A percentile compares a stretch with the other conserved stretches of the same genome.
These are phyloP conservation scores for Sminthopsis crassicaudata DNA, from an alignment of 2,113 vertebrate species.

Conservation along the genomic window DNA sequence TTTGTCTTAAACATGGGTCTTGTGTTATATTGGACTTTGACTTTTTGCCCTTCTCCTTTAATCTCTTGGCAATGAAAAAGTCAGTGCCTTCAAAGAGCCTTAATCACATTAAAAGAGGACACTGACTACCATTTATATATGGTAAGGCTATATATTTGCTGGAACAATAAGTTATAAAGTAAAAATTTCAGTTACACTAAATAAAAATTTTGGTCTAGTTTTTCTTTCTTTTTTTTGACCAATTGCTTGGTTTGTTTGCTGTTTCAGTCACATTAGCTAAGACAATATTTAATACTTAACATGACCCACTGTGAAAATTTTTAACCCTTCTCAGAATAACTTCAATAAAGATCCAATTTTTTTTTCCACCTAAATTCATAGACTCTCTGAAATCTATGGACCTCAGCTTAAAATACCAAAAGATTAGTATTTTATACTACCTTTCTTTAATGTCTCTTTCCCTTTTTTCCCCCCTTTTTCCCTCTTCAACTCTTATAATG, in stretches of 20 bases:
- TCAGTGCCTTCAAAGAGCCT: background rate
- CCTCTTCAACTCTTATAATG: background rate
- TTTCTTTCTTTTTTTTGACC: background rate
- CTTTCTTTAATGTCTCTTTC: background rate
- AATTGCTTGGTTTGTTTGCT: background rate
- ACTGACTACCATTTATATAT: background rate
- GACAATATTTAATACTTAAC: background rate
- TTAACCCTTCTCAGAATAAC: background rate
- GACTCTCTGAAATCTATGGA: background rate
- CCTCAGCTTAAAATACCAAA: background rate
- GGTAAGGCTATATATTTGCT: background rate
- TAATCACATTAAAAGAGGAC: background rate
- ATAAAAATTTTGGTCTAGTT: background rate
- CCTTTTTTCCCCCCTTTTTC: too few species aligned
- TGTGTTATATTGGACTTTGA: background rate
- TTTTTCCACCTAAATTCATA: background rate
- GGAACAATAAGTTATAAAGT: background rate
- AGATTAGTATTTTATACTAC: background rate
- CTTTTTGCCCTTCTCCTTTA: too few species aligned
- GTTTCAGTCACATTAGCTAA: background rate
- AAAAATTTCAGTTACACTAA: background rate
- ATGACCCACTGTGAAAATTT: background rate
- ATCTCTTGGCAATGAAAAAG: background rate
- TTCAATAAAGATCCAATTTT: background rate
- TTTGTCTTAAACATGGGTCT: background rate